Evolutionary conservation across 2,113 vertebrate species (phyloP), one percentile per base, ranked within the genome.

Genomic region (Panurus biarmicus): DNA sequence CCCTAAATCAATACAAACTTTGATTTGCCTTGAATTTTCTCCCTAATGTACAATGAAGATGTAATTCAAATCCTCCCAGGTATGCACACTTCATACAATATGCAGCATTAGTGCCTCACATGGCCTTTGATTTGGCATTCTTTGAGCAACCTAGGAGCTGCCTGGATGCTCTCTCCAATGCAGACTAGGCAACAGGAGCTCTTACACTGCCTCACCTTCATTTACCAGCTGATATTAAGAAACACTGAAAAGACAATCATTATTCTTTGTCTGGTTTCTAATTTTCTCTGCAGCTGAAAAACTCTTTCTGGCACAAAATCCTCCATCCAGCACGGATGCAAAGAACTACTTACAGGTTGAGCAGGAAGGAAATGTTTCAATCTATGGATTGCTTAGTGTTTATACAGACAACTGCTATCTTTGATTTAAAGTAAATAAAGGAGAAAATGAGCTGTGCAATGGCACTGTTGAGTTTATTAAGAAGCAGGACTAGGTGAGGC

Each of bases 1-100:
- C 64, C 58, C 67, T 24, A 91, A 95, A 97, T 97, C 96, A 96
- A 97, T 97, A 93, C 48, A 93, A 96, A 93, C 93, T 94, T 90
- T 95, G 96, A 95, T 97, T 97, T 96, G 87, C 89, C 90, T 93
- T 73, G 90, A 95, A 94, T 95, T 91, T n/a, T 72, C 73, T 82
- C 90, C 80, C 84, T 69, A 50, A 73, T 0, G 14, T 50, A 86
- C 74, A 94, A 90, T 50, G 78, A 93, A 76, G 79, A 87, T 71
- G 66, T 69, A 90, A 96, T 94, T 95, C 84, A 82, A 76, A 86
- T 29, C 75, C 78, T 94, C 75, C 15, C 57, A 94, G 87, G 92
- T 42, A 81, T 0, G 1, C 75, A 48, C 21, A 26, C 74, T 92
- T 64, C 44, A 85, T 75, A 80, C 71, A 92, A 93, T 69, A 83